A percentile compares a stretch with the other conserved stretches of the same genome.
Conservation (phyloP, 2,797 vertebrate species). For the Sebastiscus tertius region DNA sequence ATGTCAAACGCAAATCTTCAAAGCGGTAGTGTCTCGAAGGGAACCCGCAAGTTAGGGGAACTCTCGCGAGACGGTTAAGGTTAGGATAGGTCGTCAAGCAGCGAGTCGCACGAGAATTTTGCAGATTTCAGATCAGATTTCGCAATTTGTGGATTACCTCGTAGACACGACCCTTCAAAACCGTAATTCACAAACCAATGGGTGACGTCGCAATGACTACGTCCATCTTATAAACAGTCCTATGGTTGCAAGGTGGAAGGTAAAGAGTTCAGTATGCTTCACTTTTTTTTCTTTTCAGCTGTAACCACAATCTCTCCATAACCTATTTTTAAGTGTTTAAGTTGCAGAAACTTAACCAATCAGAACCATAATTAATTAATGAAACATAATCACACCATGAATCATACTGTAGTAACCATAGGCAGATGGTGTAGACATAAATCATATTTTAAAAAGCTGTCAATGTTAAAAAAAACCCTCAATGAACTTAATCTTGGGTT, state of each 20-base stretch:
- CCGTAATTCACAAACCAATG: no score
- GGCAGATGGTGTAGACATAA: not conserved
- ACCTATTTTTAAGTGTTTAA: not conserved
- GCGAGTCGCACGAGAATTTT: no score
- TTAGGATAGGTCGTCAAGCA: no score
- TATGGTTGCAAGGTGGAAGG: not conserved
- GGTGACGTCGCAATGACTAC: no score
- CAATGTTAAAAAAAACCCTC: not conserved
- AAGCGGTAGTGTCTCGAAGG: no score
- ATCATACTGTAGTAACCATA: not conserved
- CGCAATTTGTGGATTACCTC: no score
- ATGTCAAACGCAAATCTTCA: not conserved
- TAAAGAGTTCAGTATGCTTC: not conserved
- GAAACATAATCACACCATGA: not conserved
- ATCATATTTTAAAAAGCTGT: not conserved
- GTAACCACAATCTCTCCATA: not conserved
- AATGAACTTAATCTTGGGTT: not conserved
- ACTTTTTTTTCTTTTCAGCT: not conserved
- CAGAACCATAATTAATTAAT: not conserved
- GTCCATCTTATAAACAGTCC: no score
- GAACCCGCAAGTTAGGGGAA: no score
- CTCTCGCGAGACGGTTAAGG: no score
- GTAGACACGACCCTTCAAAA: no score
- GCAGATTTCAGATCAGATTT: no score
- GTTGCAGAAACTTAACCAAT: no score